Percentiles rank a stretch among this genome's conserved stretches.
Conservation (phyloP, 2,113 vertebrate species). For the Lynx canadensis region DNA sequence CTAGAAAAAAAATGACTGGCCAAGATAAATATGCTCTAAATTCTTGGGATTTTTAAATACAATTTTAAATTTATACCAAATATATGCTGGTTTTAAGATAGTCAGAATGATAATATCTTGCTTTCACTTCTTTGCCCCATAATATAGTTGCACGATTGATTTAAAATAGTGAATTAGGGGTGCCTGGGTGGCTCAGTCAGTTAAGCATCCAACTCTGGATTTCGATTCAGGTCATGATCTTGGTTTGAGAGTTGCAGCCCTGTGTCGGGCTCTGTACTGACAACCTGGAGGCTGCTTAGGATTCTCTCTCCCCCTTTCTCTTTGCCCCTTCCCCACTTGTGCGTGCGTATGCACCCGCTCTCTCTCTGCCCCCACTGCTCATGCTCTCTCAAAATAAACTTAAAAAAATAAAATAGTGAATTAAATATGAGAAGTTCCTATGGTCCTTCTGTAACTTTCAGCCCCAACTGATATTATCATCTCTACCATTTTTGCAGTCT, state of each 20-base stretch:
- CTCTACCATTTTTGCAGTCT: not conserved
- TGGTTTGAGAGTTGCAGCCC: too few relatives aligned
- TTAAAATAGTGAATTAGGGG: not conserved
- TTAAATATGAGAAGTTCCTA: not conserved
- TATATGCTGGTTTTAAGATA: not conserved
- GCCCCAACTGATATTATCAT: not conserved
- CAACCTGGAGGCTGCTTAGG: too few relatives aligned
- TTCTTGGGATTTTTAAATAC: constrained; percentile 10
- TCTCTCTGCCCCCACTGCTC: too few relatives aligned
- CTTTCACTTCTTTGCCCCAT: not conserved
- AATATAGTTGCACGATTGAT: not conserved
- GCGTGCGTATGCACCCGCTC: too few relatives aligned
- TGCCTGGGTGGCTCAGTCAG: too few relatives aligned
- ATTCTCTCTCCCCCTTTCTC: too few relatives aligned
- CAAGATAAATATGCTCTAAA: constrained; percentile 29
- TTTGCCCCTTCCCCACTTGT: too few relatives aligned
- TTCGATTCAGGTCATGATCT: too few relatives aligned
- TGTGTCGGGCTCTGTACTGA: too few relatives aligned
- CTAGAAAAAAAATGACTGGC: not conserved
- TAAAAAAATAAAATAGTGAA: not conserved
- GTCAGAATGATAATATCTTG: not conserved
- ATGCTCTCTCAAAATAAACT: too few relatives aligned
- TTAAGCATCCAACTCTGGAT: too few relatives aligned
- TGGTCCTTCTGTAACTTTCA: not conserved
- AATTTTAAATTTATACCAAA: not conserved